These are phyloP conservation scores for Osmerus mordax DNA, from an alignment of 2,113 vertebrate genomes.

Conservation along the genomic window DNA sequence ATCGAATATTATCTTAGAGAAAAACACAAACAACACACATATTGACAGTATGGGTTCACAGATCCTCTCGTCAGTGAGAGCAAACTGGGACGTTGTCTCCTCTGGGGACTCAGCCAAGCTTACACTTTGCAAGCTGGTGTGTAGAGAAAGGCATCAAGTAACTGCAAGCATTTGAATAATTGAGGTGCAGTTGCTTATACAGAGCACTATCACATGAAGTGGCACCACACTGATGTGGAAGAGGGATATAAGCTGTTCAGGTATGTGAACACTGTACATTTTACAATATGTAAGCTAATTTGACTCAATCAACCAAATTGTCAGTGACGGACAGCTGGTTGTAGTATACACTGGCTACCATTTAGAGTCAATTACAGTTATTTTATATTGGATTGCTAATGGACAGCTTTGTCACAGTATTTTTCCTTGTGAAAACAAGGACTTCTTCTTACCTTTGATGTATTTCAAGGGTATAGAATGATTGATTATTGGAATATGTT, in stretches of 20 bases:
- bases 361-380: no score
- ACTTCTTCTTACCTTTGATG: no score
- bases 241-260: constrained; percentile 14
- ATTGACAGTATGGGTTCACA: no score
- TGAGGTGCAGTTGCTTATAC: constrained; percentile 60
- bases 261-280: not conserved
- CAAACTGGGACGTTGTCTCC: constrained; percentile 2
- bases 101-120: not conserved
- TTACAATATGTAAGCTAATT: constrained; percentile 34
- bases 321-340: constrained; percentile 34
- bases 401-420: no score
- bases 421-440: no score
- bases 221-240: constrained; percentile 31
- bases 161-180: constrained; percentile 65
- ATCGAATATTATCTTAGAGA: no score
- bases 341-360: not conserved
- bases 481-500: no score
- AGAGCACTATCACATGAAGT: constrained; percentile 47
- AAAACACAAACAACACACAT: no score
- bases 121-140: constrained; percentile 28
- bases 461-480: no score
- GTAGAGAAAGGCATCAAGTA: constrained; percentile 51
- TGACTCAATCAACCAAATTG: constrained; percentile 28
- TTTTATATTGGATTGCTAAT: no score
- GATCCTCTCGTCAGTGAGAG: not conserved